Percentiles rank a stretch among this genome's conserved stretches.
Evolutionary conservation across 2,888 invertebrate species (phyloP).

Genomic region (Ochropacha duplaris): DNA sequence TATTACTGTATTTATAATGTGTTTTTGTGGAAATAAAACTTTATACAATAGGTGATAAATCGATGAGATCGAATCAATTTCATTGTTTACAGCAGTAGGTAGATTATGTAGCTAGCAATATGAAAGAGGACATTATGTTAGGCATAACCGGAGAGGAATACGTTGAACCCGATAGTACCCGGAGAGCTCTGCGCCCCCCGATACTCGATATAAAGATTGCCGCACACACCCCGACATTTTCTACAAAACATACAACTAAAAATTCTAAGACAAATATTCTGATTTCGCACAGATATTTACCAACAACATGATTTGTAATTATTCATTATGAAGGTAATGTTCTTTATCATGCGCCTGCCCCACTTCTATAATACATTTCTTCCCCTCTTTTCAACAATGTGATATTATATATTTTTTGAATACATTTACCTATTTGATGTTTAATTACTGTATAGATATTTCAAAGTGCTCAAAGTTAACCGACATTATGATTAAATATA

Average conservation of each 20-base stretch:
- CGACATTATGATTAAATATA: too few relatives aligned
- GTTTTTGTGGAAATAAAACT: neutral
- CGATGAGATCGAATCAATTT: neutral
- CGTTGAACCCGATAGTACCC: constrained; percentile 24
- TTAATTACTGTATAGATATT: too few relatives aligned
- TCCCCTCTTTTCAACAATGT: too few relatives aligned
- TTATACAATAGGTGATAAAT: neutral
- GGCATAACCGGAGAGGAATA: constrained; percentile 16
- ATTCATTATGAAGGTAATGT: too few relatives aligned
- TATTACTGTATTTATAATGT: neutral
- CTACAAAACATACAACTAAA: neutral
- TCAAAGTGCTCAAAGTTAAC: too few relatives aligned
- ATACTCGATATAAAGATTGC: neutral
- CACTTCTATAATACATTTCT: too few relatives aligned
- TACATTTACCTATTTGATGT: too few relatives aligned
- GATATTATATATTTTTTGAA: too few relatives aligned
- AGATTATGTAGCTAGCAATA: neutral
- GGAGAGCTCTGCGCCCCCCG: constrained; percentile 18
- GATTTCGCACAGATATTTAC: too few relatives aligned
- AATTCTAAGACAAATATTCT: neutral
- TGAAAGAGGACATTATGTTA: constrained; percentile 13
- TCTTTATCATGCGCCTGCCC: too few relatives aligned
- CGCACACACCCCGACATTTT: neutral
- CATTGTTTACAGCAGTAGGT: constrained; percentile 7
- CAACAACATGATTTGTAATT: too few relatives aligned